These are phyloP conservation scores for Oscheius onirici DNA, from an alignment of 2,888 invertebrate species.

Conservation along the genomic window DNA sequence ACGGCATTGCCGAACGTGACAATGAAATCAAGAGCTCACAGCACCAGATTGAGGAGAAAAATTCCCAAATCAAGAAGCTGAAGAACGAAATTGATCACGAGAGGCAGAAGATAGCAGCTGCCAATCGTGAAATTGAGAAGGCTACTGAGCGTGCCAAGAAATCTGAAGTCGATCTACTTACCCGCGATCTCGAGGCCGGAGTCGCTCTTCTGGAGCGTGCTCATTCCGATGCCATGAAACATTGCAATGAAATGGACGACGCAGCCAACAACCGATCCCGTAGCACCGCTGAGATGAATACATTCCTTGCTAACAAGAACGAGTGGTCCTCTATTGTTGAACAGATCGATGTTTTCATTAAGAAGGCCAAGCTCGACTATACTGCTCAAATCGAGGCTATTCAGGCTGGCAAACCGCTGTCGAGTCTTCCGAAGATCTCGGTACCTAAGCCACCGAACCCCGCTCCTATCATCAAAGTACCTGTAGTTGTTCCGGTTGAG, in stretches of 20 bases:
- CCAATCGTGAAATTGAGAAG: conserved; percentile 29
- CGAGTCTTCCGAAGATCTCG: conserved; percentile 54
- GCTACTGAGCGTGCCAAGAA: conserved; percentile 61
- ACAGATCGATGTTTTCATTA: conserved; percentile 39
- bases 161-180: conserved; percentile 59
- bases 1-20: conserved; percentile 52
- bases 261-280: conserved; percentile 25
- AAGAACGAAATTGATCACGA: conserved; percentile 52
- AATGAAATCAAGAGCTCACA: conserved; percentile 51
- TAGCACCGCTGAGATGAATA: conserved; percentile 15
- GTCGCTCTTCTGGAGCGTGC: conserved; percentile 60
- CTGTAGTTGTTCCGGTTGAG: conserved; percentile 35
- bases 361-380: conserved; percentile 52
- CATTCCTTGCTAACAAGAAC: conserved; percentile 22
- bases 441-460: conserved; percentile 60
- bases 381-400: conserved; percentile 55
- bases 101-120: conserved; percentile 37
- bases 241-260: conserved; percentile 35
- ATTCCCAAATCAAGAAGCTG: conserved; percentile 42
- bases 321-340: conserved; percentile 38
- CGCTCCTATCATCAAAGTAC: conserved; percentile 50
- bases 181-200: conserved; percentile 60
- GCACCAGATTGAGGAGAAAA: conserved; percentile 59
- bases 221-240: conserved; percentile 52
- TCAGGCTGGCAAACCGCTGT: conserved; percentile 58